Conservation (phyloP, 2,113 vertebrate genomes). For the Pteruthius melanotis region DNA sequence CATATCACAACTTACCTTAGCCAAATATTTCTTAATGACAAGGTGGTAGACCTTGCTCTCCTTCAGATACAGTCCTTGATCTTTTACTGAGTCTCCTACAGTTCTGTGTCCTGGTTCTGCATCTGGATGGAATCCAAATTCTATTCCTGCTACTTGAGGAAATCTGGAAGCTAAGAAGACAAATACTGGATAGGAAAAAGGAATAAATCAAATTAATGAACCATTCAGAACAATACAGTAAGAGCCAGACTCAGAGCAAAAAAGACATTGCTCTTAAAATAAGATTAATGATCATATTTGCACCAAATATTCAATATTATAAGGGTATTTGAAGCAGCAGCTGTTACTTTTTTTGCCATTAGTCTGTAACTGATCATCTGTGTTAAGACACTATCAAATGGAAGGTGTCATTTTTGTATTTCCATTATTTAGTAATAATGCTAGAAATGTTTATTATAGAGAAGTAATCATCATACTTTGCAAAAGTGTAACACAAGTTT, state of each 20-base stretch:
- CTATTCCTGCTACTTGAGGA: slow-evolving; percentile 48
- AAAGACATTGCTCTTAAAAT: background rate
- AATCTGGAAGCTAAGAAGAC: slow-evolving; percentile 50
- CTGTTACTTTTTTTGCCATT: background rate
- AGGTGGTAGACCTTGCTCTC: slow-evolving; percentile 25
- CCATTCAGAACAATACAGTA: background rate
- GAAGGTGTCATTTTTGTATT: background rate
- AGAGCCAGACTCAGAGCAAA: background rate
- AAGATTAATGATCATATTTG: background rate
- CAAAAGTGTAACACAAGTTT: background rate
- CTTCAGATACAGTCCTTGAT: slow-evolving; percentile 21
- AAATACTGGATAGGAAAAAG: background rate
- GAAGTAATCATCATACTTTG: background rate
- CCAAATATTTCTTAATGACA: slow-evolving; percentile 48
- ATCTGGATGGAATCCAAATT: slow-evolving; percentile 59
- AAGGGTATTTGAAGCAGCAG: background rate
- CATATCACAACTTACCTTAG: slow-evolving; percentile 5
- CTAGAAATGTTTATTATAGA: background rate
- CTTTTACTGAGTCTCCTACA: slow-evolving; percentile 35
- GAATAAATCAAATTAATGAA: background rate
- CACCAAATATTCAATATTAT: background rate
- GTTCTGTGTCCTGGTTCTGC: slow-evolving; percentile 23
- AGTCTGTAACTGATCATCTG: background rate
- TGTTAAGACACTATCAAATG: background rate
- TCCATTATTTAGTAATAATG: background rate